Base-by-base conservation (phyloP, 2,888 invertebrate species). In the Coenonympha arcania region DNA sequence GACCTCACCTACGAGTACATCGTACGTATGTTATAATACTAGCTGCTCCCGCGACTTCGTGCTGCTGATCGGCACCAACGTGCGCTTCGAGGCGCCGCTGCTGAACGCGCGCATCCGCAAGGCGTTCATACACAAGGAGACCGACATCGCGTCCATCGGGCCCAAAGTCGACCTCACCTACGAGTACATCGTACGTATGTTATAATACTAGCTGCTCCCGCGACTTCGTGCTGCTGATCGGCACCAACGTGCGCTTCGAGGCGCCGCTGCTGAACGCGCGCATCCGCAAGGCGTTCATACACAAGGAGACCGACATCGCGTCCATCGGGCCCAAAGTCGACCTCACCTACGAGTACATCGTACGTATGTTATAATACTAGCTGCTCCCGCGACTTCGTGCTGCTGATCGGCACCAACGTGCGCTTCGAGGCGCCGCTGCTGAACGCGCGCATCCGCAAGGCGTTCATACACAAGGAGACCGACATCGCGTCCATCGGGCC, bases 181-280 rank as follows among this genome's bases (percentile, higher is more conserved):
- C 73, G 92, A 96, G 1, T 95, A 98, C 73, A 90, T 93, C 66
- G 92, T 92, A 73, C 71, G 65, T 52, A 26, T 16, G 13, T 6
- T 6, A 6, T 22, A 13, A 91, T 99, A n/a, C n/a, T n/a, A n/a
- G n/a, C n/a, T n/a, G n/a, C n/a, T n/a, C n/a, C n/a, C n/a, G n/a
- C 0, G 99, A 99, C 80, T 89, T 94, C 49, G 90, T 99, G 15
- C 84, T 99, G 0, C 85, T 99, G 44, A 91, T 99, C 63, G 99
- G 99, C 48, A 97, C 98, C 1, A 99, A 99, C 88, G 95, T 97
- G 0, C 90, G 99, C 45, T 96, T 94, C 76, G 99, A 99, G 83
- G 99, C 99, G 30, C 98, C 99, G 0, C 86, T 99, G 22, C 87
- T 99, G 51, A 99, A 99, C 81, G 93, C 99, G 0, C 91, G 99